A percentile compares a stretch with the other conserved stretches of the same genome.
Evolutionary conservation across 2,888 invertebrate genomes (phyloP).

Genomic region (Dyspetes luteomarginatus): DNA sequence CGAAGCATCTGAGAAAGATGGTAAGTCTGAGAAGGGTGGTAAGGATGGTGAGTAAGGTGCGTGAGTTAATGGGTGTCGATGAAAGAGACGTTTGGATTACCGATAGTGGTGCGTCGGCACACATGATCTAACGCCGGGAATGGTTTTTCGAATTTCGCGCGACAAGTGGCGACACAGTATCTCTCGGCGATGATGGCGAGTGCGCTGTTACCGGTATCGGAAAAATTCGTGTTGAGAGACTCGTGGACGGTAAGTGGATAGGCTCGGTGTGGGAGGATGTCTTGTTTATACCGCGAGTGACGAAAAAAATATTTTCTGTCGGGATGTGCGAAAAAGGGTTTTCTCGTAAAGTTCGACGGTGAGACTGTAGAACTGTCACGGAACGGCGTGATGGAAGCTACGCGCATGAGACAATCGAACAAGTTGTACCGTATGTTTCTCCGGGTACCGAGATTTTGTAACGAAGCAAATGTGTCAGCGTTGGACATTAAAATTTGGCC

Average conservation of each 20-base stretch:
- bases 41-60: not conserved
- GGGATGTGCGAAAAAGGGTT: constrained; percentile 71
- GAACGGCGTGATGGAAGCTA: constrained; percentile 45
- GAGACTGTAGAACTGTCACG: constrained; percentile 61
- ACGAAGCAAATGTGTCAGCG: constrained; percentile 57
- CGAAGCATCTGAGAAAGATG: not conserved
- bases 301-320: constrained; percentile 78
- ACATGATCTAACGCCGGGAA: not conserved
- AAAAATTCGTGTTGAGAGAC: constrained; percentile 65
- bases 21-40: not conserved
- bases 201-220: constrained; percentile 69
- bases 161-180: constrained; percentile 23
- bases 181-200: constrained; percentile 64
- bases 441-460: constrained; percentile 64
- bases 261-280: constrained; percentile 65
- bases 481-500: constrained; percentile 68
- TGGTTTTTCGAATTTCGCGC: not conserved
- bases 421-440: constrained; percentile 68
- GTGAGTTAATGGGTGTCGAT: not conserved
- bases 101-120: constrained; percentile 4
- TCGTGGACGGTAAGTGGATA: constrained; percentile 68
- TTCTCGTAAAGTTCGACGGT: constrained; percentile 66
- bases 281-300: constrained; percentile 74
- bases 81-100: not conserved
- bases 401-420: constrained; percentile 60